A percentile compares a stretch with the other conserved stretches of the same genome.
These are phyloP conservation scores for Listronotus oregonensis DNA, from an alignment of 1,140 invertebrate genomes.

Conservation along the genomic window DNA sequence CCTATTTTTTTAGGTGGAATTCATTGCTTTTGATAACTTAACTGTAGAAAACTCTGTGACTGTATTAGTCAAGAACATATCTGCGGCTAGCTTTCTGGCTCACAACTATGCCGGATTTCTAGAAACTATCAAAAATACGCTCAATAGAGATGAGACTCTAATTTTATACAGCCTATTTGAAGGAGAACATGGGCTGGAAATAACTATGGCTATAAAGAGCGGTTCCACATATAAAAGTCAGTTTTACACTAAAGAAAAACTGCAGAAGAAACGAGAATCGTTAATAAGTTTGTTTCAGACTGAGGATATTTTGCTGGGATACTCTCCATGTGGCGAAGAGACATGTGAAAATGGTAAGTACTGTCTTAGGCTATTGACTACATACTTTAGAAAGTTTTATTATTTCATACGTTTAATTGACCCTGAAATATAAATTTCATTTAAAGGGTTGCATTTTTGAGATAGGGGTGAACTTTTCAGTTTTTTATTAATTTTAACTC, in stretches of 20 bases:
- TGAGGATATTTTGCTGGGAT: constrained; percentile 65
- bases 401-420: too few species aligned
- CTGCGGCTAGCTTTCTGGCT: constrained; percentile 73
- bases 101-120: constrained; percentile 75
- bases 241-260: constrained; percentile 65
- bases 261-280: constrained; percentile 67
- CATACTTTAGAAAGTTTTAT: too few species aligned
- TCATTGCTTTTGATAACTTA: constrained; percentile 76
- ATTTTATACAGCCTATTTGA: constrained; percentile 77
- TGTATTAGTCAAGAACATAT: constrained; percentile 73
- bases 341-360: constrained; percentile 70
- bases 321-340: constrained; percentile 71
- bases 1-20: constrained; percentile 59
- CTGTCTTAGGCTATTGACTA: too few species aligned
- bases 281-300: constrained; percentile 67
- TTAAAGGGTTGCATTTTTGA: too few species aligned
- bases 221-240: constrained; percentile 63
- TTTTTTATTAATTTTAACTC: too few species aligned
- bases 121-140: constrained; percentile 68
- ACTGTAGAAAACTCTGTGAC: constrained; percentile 84
- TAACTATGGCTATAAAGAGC: constrained; percentile 69
- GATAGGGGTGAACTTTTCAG: too few species aligned
- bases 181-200: constrained; percentile 64
- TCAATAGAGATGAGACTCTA: constrained; percentile 68
- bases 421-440: too few species aligned